Evolutionary conservation across 2,797 vertebrate genomes (phyloP).

Genomic region (Tauraco hartlaubi): DNA sequence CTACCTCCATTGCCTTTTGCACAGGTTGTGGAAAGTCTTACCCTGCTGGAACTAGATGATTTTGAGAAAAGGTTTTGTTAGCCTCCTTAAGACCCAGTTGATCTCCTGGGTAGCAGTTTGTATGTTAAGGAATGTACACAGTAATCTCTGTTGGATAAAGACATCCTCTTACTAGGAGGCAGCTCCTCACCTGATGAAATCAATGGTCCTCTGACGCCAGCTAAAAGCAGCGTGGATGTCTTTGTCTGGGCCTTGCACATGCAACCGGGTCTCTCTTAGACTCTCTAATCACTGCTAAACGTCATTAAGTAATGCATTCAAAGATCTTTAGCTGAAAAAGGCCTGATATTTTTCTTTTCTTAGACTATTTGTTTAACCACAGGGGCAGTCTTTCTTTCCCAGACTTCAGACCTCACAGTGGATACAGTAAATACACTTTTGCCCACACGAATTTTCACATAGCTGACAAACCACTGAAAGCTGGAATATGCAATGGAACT

Average conservation of each 20-base stretch:
- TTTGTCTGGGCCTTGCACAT: background rate
- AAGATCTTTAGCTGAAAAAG: background rate
- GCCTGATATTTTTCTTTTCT: background rate
- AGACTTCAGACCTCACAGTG: background rate
- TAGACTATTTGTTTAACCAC: background rate
- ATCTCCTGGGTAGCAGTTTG: background rate
- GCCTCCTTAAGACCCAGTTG: background rate
- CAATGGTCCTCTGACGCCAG: background rate
- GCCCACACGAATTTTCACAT: background rate
- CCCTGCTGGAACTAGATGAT: background rate
- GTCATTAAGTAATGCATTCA: background rate
- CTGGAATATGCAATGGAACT: background rate
- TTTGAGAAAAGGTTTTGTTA: background rate
- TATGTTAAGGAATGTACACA: background rate
- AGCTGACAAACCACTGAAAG: background rate
- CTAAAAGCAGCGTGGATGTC: background rate
- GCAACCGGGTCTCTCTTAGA: accelerated
- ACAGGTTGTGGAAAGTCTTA: background rate
- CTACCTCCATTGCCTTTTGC: background rate
- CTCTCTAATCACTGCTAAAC: background rate
- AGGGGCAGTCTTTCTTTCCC: background rate
- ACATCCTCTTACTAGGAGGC: background rate
- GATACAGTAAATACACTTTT: background rate
- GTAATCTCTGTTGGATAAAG: background rate
- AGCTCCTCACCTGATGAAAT: background rate